phyloP scores from a whole-genome alignment of 1,140 invertebrate genomes.

The Brachionus rotundiformis region DNA sequence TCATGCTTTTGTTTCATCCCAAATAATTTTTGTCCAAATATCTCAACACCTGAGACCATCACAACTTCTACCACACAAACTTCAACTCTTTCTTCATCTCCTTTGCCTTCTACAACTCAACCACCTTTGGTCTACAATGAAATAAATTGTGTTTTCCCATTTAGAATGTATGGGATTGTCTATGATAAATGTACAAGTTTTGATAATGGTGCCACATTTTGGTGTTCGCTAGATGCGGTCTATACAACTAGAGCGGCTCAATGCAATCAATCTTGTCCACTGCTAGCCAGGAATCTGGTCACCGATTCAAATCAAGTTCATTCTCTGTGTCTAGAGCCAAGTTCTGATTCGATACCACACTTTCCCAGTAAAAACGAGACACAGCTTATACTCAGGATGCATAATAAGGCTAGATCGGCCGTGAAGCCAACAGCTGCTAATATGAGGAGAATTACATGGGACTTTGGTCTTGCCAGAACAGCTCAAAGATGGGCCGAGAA shows the following conservation, averaged over 20 bases:
- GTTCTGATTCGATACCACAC: not conserved
- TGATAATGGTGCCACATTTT: not conserved
- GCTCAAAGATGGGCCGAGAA: constrained; percentile 26
- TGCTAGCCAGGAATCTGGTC: constrained; percentile 14
- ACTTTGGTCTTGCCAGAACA: constrained; percentile 36
- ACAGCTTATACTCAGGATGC: not conserved
- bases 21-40: not conserved
- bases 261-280: constrained; percentile 37
- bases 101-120: not conserved
- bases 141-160: constrained; percentile 45
- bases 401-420: not conserved
- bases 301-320: not conserved
- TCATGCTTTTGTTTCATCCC: constrained; percentile 3
- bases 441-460: constrained; percentile 36
- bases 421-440: constrained; percentile 9
- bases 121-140: constrained; percentile 12
- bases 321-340: constrained; percentile 5
- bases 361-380: constrained; percentile 6
- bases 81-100: not conserved
- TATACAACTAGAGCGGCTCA: constrained; percentile 17
- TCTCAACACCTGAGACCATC: not conserved
- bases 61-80: not conserved
- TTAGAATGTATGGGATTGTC: not conserved
- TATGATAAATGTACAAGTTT: constrained; percentile 17
- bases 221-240: constrained; percentile 22